Evolutionary conservation across 2,113 vertebrate species (phyloP), one percentile per base, ranked within the genome.

Genomic region (Hippocampus guttulatus): DNA sequence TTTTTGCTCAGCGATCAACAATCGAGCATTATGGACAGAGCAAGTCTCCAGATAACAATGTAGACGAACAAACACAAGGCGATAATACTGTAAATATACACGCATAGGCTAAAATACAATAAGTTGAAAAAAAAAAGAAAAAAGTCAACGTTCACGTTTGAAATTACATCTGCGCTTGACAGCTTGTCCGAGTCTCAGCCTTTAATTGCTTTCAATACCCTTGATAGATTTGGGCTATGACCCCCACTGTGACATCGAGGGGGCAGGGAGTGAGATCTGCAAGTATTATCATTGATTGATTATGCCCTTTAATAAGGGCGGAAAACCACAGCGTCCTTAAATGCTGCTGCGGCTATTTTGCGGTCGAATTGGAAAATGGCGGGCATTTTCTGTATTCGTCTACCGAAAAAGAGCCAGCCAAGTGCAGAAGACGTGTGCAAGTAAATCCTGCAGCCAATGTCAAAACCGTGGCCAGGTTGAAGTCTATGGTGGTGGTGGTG

Each of bases 201-300:
- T 52, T 84, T 82, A 85, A 89, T 89, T 84, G 85, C 87, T 84
- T 79, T 77, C 82, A 87, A 82, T 84, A 75, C 88, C 83, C 71
- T 62, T 79, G 86, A 88, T 82, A 88, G 83, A 91, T 91, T 85
- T 87, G 80, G 88, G 88, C 86, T 81, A 85, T 81, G 88, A 91
- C 87, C 87, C 83, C 10, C 72, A 38, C 33, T 61, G 74, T 81
- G 85, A 87, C 86, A 81, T 8, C 15, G 69, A 70, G 74, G 86
- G 87, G 86, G 75, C 69, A 51, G 82, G 81, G 83, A 67, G 64
- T 64, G 65, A 68, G 75, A 76, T 81, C 84, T 69, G 82, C 86
- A 88, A 90, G 90, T 87, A 81, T 83, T 88, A 88, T 88, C 87
- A 88, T 85, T 88, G 90, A 90, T 91, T 90, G 88, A 88, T 90